A percentile compares a stretch with the other conserved stretches of the same genome.
These are phyloP conservation scores for Atopsyche davidsoni DNA, from an alignment of 1,140 invertebrate genomes.

Conservation along the genomic window DNA sequence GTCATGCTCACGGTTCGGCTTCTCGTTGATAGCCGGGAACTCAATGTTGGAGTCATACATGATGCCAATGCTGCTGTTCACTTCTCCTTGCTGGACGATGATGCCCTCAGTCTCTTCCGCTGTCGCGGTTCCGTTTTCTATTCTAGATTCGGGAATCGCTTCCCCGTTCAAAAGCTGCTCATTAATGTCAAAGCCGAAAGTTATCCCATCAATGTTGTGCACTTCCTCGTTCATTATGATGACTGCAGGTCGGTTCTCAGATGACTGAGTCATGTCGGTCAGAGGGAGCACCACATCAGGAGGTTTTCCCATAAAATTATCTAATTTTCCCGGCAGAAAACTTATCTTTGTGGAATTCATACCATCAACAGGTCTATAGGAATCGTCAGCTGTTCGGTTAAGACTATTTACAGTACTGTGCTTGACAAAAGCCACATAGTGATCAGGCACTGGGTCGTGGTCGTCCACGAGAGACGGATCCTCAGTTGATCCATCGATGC, in stretches of 20 bases:
- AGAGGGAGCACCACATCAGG: conserved; percentile 27
- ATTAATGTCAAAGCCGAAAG: conserved; percentile 65
- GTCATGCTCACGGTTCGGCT: conserved; percentile 8
- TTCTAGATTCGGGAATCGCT: neutral
- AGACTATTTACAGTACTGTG: conserved; percentile 12
- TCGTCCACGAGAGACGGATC: neutral
- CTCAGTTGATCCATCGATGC: no score
- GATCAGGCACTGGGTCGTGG: neutral
- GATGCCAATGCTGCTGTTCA: conserved; percentile 8
- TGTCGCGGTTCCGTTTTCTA: neutral
- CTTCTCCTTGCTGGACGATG: conserved; percentile 26
- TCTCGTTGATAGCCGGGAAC: conserved; percentile 26
- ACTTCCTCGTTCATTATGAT: conserved; percentile 53
- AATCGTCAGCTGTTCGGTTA: neutral
- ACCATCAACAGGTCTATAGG: conserved; percentile 6
- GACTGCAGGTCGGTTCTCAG: conserved; percentile 52
- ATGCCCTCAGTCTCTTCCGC: conserved; percentile 30
- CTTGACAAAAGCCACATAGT: conserved; percentile 19
- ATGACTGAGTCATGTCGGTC: conserved; percentile 28
- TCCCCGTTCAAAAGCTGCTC: conserved; percentile 52
- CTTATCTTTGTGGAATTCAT: conserved; percentile 11
- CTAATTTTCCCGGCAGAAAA: conserved; percentile 13
- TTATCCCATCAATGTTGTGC: conserved; percentile 53
- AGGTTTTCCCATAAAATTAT: conserved; percentile 23
- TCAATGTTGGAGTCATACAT: conserved; percentile 26